Evolutionary conservation across 2,888 invertebrate species (phyloP).

Genomic region (Agriopis aurantiaria): DNA sequence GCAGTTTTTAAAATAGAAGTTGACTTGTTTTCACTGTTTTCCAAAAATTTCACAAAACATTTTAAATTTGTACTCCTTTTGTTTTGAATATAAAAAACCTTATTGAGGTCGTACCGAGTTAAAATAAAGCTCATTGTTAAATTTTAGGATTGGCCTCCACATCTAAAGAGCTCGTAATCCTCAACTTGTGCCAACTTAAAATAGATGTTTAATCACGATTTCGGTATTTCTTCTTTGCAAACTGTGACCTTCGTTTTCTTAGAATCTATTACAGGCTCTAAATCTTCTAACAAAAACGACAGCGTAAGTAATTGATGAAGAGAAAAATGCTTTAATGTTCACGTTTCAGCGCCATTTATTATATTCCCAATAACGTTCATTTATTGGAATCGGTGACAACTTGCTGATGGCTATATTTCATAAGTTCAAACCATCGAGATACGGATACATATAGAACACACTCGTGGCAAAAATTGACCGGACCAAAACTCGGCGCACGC

Average conservation of each 20-base stretch:
- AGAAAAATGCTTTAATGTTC: constrained; percentile 9
- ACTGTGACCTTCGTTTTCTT: constrained; percentile 5
- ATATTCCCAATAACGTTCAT: constrained; percentile 5
- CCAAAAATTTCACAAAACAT: too few species aligned
- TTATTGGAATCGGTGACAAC: background rate
- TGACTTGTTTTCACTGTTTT: too few species aligned
- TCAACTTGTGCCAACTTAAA: constrained; percentile 35
- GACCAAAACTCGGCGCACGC: too few species aligned
- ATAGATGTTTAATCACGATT: constrained; percentile 47
- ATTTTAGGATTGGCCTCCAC: constrained; percentile 35
- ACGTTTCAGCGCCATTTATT: constrained; percentile 38
- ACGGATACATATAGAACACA: too few species aligned
- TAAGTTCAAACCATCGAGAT: too few species aligned
- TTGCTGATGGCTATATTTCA: background rate
- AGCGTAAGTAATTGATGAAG: constrained; percentile 26
- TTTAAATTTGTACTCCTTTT: too few species aligned
- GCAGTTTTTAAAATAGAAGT: too few species aligned
- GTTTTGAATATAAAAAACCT: too few species aligned
- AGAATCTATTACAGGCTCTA: constrained; percentile 10
- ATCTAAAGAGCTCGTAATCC: constrained; percentile 40
- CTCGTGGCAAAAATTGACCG: too few species aligned
- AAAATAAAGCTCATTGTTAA: constrained; percentile 10
- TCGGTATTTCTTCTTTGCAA: constrained; percentile 35
- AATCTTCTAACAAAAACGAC: constrained; percentile 13
- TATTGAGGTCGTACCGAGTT: too few species aligned